These are phyloP conservation scores for Agonopterix alstromeriana DNA, from an alignment of 2,888 invertebrate species.

Conservation along the genomic window DNA sequence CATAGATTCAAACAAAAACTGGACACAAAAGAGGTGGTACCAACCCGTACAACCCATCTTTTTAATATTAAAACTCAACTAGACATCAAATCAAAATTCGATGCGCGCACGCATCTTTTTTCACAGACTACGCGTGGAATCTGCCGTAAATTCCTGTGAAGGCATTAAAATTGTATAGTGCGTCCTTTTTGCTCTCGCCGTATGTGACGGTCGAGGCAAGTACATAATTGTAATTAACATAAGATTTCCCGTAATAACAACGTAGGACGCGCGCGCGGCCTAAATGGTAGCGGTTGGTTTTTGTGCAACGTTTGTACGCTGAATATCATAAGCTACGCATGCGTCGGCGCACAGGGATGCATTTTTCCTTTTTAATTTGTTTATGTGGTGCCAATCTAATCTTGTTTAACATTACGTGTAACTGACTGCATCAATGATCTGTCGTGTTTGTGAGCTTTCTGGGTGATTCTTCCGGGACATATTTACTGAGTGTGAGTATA, in stretches of 20 bases:
- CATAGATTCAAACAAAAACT: too few species aligned
- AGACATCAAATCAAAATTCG: conserved; percentile 42
- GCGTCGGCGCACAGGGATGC: conserved; percentile 36
- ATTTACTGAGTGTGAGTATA: too few species aligned
- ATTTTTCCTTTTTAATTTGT: conserved; percentile 40
- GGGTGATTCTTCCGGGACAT: too few species aligned
- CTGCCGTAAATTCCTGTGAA: conserved; percentile 61
- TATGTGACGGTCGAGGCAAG: conserved; percentile 38
- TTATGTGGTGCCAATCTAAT: not conserved
- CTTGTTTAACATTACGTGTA: not conserved
- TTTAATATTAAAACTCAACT: not conserved
- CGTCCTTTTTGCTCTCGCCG: conserved; percentile 49
- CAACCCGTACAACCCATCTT: too few species aligned
- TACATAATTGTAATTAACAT: conserved; percentile 64
- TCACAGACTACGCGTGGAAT: conserved; percentile 40
- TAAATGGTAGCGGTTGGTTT: conserved; percentile 59
- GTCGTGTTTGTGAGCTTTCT: too few species aligned
- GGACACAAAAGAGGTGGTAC: too few species aligned
- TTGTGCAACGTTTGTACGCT: conserved; percentile 55
- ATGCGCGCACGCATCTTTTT: conserved; percentile 49
- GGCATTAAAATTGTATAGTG: conserved; percentile 71
- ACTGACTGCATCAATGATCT: too few species aligned
- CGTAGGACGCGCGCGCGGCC: conserved; percentile 47
- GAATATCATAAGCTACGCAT: conserved; percentile 65
- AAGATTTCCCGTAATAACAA: conserved; percentile 68